These are phyloP conservation scores for Merluccius polli DNA, from an alignment of 2,797 vertebrate genomes.

Conservation along the genomic window DNA sequence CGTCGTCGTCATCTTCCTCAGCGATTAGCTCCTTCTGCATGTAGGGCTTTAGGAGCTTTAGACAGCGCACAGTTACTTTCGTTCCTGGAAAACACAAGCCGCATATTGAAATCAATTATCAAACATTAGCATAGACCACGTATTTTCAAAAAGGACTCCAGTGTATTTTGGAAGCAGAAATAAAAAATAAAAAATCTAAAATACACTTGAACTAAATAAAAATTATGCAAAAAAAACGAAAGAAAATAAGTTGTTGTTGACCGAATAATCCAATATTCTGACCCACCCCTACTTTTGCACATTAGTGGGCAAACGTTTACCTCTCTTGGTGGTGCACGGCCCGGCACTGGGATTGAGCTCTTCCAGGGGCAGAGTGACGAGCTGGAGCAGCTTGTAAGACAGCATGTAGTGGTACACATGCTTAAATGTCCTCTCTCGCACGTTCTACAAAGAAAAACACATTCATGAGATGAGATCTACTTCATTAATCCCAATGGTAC, in stretches of 20 bases:
- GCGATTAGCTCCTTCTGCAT: conserved; percentile 68
- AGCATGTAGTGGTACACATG: conserved; percentile 85
- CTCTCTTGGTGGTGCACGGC: conserved; percentile 83
- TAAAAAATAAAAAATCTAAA: too few species aligned
- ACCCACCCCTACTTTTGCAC: too few species aligned
- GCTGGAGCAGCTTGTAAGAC: conserved; percentile 79
- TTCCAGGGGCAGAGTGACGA: conserved; percentile 75
- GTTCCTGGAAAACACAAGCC: conserved; percentile 69
- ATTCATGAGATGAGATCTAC: background rate
- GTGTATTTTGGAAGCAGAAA: too few species aligned
- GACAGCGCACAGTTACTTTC: conserved; percentile 82
- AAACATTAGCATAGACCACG: background rate
- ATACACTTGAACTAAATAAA: too few species aligned
- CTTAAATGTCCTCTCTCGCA: conserved; percentile 79
- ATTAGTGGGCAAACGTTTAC: conserved; percentile 52
- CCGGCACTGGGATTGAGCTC: conserved; percentile 78
- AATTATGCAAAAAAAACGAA: too few species aligned
- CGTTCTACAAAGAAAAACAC: conserved; percentile 61
- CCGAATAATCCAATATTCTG: too few species aligned
- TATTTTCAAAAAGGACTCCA: too few species aligned
- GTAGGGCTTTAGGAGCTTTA: conserved; percentile 84
- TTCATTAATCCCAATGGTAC: background rate
- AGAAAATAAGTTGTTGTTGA: too few species aligned
- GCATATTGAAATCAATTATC: background rate
- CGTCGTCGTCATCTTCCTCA: conserved; percentile 80